phyloP scores from a whole-genome alignment of 2,797 vertebrate species.

The Dromococcyx pavoninus region DNA sequence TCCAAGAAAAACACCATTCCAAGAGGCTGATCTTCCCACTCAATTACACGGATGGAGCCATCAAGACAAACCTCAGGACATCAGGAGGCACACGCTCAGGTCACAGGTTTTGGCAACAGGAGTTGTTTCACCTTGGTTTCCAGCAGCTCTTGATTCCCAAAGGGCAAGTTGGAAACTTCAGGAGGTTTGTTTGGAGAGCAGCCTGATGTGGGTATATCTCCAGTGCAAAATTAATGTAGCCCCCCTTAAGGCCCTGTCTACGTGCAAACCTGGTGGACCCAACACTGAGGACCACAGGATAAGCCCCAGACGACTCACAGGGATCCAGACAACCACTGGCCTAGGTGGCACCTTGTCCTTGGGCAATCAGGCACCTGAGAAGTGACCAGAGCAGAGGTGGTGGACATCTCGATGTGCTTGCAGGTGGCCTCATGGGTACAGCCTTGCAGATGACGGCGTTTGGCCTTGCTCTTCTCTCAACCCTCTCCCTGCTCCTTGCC shows the following conservation, averaged over 20 bases:
- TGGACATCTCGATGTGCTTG: not conserved
- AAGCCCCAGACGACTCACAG: not conserved
- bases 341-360: not conserved
- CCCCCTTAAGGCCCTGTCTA: not conserved
- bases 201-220: not conserved
- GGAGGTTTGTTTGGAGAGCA: not conserved
- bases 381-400: not conserved
- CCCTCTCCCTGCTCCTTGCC: conserved; percentile 74
- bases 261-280: not conserved
- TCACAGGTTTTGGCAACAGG: not conserved
- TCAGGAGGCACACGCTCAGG: not conserved
- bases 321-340: not conserved
- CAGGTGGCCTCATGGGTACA: conserved; percentile 61
- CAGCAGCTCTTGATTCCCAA: not conserved
- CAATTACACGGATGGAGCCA: not conserved
- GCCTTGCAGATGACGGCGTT: conserved; percentile 62
- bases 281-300: not conserved
- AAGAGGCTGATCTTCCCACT: not conserved
- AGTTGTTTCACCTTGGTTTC: not conserved
- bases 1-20: not conserved
- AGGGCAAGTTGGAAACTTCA: not conserved
- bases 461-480: conserved; percentile 60
- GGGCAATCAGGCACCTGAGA: not conserved
- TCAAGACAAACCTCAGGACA: not conserved
- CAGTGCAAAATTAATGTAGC: not conserved